Percentiles rank a stretch among this genome's conserved stretches.
These are phyloP conservation scores for Fissipunctia ypsillon DNA, from an alignment of 2,888 invertebrate species.

Conservation along the genomic window DNA sequence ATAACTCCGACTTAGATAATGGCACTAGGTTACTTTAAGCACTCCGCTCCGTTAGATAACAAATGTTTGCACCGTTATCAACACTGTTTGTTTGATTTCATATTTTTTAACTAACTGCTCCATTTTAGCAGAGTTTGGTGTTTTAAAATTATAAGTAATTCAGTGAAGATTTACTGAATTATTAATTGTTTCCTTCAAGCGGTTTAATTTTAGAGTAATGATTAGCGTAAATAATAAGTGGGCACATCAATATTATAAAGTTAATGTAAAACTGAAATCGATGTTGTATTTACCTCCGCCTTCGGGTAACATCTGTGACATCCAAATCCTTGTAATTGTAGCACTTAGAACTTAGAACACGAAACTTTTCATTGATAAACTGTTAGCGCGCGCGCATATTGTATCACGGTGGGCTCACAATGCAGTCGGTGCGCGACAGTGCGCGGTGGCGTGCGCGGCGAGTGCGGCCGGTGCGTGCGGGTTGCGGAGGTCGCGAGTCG, in stretches of 20 bases:
- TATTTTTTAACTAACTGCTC: constrained; percentile 9
- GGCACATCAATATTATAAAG: background rate
- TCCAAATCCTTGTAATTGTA: constrained; percentile 79
- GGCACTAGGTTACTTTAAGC: constrained; percentile 38
- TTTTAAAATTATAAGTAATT: background rate
- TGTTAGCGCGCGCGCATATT: constrained; percentile 55
- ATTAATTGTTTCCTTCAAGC: too few species aligned
- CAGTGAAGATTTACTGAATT: background rate
- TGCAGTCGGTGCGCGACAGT: constrained; percentile 51
- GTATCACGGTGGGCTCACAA: constrained; percentile 45
- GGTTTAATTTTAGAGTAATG: background rate
- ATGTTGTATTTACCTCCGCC: constrained; percentile 84
- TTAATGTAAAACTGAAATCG: constrained; percentile 25
- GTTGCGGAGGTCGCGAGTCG: constrained; percentile 58
- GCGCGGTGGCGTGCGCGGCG: constrained; percentile 43
- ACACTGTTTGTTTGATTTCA: constrained; percentile 15
- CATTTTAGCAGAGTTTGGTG: background rate
- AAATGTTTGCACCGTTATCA: constrained; percentile 18
- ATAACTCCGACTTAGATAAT: constrained; percentile 44
- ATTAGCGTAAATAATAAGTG: background rate
- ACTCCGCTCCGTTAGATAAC: constrained; percentile 37
- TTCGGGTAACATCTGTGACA: constrained; percentile 89
- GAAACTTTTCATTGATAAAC: constrained; percentile 72
- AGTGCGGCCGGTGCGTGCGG: constrained; percentile 43
- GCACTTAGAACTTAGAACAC: constrained; percentile 72